Evolutionary conservation across 1,140 invertebrate species (phyloP).

Genomic region (Drosophila obscura): DNA sequence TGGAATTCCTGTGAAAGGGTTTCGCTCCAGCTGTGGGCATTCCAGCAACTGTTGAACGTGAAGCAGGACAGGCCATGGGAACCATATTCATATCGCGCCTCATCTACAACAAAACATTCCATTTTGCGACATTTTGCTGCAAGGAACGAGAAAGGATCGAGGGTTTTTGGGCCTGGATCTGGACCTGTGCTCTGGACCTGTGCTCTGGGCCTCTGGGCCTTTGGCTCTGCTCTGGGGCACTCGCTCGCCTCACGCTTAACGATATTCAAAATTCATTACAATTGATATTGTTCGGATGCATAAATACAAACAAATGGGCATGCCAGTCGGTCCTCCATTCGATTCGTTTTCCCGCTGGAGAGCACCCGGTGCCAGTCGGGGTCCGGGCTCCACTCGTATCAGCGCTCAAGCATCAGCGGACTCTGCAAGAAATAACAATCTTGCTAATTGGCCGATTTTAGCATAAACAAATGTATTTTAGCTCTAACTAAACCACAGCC

Average conservation of each 20-base stretch:
- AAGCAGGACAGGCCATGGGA: constrained; percentile 57
- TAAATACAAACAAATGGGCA: constrained; percentile 82
- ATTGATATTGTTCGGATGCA: constrained; percentile 84
- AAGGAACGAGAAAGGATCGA: constrained; percentile 14
- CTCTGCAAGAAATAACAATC: constrained; percentile 84
- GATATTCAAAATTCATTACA: constrained; percentile 84
- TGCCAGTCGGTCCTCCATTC: constrained; percentile 51
- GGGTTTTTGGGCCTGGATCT: neutral
- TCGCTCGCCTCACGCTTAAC: constrained; percentile 67
- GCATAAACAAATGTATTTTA: constrained; percentile 84
- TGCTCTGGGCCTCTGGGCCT: neutral
- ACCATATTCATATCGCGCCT: constrained; percentile 80
- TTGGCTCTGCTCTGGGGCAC: neutral
- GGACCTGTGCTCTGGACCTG: neutral
- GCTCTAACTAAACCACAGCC: constrained; percentile 71
- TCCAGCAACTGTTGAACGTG: constrained; percentile 29
- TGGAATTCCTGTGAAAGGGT: constrained; percentile 18
- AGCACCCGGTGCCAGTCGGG: constrained; percentile 24
- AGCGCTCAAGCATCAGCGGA: constrained; percentile 68
- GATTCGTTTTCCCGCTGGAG: neutral
- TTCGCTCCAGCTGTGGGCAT: neutral
- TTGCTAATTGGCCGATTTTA: constrained; percentile 84
- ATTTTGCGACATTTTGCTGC: constrained; percentile 72
- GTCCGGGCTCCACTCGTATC: constrained; percentile 49
- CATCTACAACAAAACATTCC: constrained; percentile 77